phyloP scores from a whole-genome alignment of 2,113 vertebrate species.

The Entomyzon cyanotis region DNA sequence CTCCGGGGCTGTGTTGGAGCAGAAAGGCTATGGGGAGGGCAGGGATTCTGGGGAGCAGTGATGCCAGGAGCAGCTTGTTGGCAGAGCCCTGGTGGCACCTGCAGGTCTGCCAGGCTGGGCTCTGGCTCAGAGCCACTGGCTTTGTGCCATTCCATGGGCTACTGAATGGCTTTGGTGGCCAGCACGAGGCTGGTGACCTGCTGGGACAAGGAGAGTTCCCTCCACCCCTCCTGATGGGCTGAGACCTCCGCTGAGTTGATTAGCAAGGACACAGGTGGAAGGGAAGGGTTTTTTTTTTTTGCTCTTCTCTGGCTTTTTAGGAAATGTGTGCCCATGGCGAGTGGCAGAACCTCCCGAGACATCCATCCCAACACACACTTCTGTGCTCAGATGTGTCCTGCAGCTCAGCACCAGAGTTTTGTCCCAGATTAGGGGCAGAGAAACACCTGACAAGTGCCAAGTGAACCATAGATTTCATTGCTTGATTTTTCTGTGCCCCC shows the following conservation, averaged over 20 bases:
- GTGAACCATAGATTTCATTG: neutral
- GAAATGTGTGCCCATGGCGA: neutral
- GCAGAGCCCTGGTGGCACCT: neutral
- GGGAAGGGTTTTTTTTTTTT: neutral
- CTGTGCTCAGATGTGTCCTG: neutral
- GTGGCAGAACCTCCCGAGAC: neutral
- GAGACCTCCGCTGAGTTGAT: neutral
- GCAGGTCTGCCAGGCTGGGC: neutral
- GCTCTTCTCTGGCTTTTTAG: neutral
- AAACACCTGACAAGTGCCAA: neutral
- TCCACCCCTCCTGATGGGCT: neutral
- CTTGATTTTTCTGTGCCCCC: accelerated
- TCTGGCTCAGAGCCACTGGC: neutral
- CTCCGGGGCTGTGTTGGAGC: neutral
- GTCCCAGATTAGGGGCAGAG: neutral
- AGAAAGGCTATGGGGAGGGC: neutral
- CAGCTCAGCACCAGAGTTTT: neutral
- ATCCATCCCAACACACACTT: neutral
- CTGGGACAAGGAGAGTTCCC: neutral
- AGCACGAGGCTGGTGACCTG: neutral
- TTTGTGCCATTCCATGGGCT: accelerated
- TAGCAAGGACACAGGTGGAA: neutral
- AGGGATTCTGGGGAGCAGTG: neutral
- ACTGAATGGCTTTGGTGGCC: neutral
- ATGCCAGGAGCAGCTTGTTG: slow-evolving; percentile 48